Evolutionary conservation across 2,797 vertebrate species (phyloP).

Genomic region (Glyptemys insculpta): DNA sequence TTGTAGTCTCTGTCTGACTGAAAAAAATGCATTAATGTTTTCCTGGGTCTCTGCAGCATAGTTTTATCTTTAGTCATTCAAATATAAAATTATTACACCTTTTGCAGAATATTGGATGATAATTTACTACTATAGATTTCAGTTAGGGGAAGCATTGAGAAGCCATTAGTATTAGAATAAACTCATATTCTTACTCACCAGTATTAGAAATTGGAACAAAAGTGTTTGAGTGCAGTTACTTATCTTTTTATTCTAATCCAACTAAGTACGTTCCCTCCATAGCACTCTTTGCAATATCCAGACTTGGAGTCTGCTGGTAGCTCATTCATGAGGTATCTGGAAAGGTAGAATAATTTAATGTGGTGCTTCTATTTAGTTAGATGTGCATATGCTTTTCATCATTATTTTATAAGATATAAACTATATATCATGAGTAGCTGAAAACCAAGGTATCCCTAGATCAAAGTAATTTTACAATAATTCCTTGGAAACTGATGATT

Average conservation of each 20-base stretch:
- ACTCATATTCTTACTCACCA: rapidly evolving
- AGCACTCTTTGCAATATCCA: rapidly evolving
- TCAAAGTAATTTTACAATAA: rapidly evolving
- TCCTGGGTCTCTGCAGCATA: neutral
- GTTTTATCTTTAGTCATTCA: neutral
- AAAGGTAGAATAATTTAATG: neutral
- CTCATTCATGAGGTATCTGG: rapidly evolving
- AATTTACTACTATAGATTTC: neutral
- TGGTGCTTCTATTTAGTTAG: neutral
- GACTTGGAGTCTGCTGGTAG: neutral
- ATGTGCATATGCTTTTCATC: neutral
- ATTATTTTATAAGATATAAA: rapidly evolving
- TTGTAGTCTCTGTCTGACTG: neutral
- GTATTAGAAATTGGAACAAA: neutral
- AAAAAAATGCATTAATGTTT: neutral
- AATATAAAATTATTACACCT: neutral
- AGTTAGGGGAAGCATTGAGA: rapidly evolving
- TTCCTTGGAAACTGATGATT: neutral
- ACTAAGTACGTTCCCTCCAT: neutral
- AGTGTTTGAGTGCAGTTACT: neutral
- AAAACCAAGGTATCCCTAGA: neutral
- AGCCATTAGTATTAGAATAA: neutral
- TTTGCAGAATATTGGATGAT: rapidly evolving
- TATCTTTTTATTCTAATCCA: neutral
- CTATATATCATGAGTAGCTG: neutral